Evolutionary conservation across 2,888 invertebrate genomes (phyloP), one percentile per base, ranked within the genome.

Genomic region (Argyresthia goedartella): DNA sequence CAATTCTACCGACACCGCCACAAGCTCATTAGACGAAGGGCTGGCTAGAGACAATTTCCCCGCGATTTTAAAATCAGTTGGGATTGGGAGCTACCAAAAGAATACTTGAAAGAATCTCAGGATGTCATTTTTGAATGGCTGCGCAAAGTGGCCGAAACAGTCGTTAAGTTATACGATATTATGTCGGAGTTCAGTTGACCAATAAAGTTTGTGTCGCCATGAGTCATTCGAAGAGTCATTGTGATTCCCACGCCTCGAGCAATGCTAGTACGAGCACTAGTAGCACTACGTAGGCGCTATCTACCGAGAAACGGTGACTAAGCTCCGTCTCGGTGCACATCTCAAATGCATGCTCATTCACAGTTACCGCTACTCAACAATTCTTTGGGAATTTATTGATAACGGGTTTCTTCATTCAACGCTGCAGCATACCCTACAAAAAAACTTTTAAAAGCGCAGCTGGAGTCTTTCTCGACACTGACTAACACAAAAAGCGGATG

Each of bases 401-500:
- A 48, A 48, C 48, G 15, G 36, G 2, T 4, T 2, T 36, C 44
- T 46, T 35, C 14, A 25, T 16, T 9, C 48, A 48, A 14, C 14
- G 36, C 36, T 35, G 13, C 36, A 36, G 15, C 35, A 48, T 14
- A 13, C 11, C n/a, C 10, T 15, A 15, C 13, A 48, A 56, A 59
- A 54, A n/a, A 59, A 49, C 55, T 52, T 49, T 48, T 44, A 58
- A 56, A 52, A 56, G 57, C 34, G 56, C 58, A 53, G 56, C 59
- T 62, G 56, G 57, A 61, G 56, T 59, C n/a, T n/a, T n/a, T 60
- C 54, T 57, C 57, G 55, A 49, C 65, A 60, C 58, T n/a, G n/a
- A n/a, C n/a, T n/a, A n/a, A 73, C 65, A 74, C 73, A 78, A 76
- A 76, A 77, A 74, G 68, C 69, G 64, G 73, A 73, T 78, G 71